Evolutionary conservation across 2,888 invertebrate species (phyloP), one percentile per base, ranked within the genome.

Genomic region (Myopa testacea): DNA sequence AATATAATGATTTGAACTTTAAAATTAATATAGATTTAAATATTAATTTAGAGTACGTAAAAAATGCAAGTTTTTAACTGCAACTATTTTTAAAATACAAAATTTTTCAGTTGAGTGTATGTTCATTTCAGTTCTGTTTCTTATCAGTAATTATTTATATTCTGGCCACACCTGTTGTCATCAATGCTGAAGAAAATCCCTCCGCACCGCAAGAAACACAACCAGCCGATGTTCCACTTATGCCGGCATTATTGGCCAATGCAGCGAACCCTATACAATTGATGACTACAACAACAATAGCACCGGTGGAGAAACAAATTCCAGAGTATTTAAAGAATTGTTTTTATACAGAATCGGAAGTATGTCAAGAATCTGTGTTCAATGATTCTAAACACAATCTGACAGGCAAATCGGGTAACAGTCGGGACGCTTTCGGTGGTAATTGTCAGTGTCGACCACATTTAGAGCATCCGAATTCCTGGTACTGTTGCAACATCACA

Each of bases 401-500:
- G 52, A 69, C 52, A 10, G 62, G 67, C n/a, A 67, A n/a, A 75
- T 34, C 12, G 12, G 69, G 10, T 67, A 69, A 55, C 69, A 72
- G 81, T 65, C 81, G 81, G 5, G 83, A 82, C 63, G 78, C 37
- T 38, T 76, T 79, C 0, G 86, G 85, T 72, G 86, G 85, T 72
- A 83, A 83, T 52, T 89, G 89, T 60, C 87, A 86, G 75, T 89
- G 89, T 78, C 85, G 84, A 3, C 83, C 85, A 80, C 87, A 90
- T 82, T 86, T 88, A 4, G 78, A 75, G 0, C 80, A 81, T 3
- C 70, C 84, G 1, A 86, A 85, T 60, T 87, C 88, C 10, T 86
- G 88, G 85, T 87, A 89, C 74, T 90, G 90, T 74, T 90, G 90
- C 82, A 88, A 89, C 80, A 85, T 89, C 12, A 86, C 87, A 0